Evolutionary conservation across 2,888 invertebrate genomes (phyloP).

Genomic region (Halictus ligatus): DNA sequence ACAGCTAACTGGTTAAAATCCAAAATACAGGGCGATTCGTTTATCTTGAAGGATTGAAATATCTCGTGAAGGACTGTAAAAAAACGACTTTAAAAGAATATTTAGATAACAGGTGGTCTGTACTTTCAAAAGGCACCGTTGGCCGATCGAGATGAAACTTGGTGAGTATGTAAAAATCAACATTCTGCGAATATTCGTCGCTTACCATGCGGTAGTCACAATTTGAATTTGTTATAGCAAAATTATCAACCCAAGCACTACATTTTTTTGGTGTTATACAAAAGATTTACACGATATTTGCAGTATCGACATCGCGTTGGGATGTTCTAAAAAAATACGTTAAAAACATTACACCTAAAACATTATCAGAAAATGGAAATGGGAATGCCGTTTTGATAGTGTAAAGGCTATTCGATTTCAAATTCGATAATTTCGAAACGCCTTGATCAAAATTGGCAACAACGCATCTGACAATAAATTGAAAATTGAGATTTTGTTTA

Average conservation of each 20-base stretch:
- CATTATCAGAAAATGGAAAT: too few species aligned
- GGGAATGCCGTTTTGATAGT: constrained; percentile 42
- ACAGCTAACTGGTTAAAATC: too few species aligned
- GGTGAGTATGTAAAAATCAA: too few species aligned
- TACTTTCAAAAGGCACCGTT: too few species aligned
- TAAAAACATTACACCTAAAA: constrained; percentile 34
- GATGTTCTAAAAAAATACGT: constrained; percentile 21
- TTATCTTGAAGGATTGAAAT: too few species aligned
- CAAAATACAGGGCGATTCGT: too few species aligned
- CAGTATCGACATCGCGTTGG: constrained; percentile 18
- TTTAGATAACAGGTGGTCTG: too few species aligned
- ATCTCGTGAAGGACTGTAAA: too few species aligned
- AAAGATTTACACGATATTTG: constrained; percentile 1
- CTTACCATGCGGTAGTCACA: background rate
- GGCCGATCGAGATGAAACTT: too few species aligned
- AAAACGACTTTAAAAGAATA: too few species aligned
- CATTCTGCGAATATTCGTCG: too few species aligned
- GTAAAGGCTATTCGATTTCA: constrained; percentile 31
- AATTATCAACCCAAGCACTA: background rate
- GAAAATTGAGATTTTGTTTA: background rate
- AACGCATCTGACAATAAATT: constrained; percentile 5
- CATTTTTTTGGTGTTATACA: background rate
- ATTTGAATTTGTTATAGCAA: constrained; percentile 2
- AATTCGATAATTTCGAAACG: constrained; percentile 25
- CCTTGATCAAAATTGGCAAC: constrained; percentile 13